phyloP scores from a whole-genome alignment of 30 jellyfish, hydroid and myxozoan genomes.

The Aurelia sp. region DNA sequence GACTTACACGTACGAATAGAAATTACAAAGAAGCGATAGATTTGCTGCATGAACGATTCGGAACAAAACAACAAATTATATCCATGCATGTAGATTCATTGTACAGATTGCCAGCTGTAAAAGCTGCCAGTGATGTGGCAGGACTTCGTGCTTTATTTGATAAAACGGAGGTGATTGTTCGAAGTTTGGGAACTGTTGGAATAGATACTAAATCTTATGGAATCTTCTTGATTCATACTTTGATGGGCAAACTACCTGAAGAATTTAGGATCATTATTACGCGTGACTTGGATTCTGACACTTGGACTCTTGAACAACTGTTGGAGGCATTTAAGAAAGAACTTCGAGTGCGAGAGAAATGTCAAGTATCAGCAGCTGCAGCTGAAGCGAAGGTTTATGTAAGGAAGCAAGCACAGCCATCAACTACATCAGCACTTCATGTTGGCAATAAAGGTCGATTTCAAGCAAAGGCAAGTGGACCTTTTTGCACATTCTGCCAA shows the following conservation, averaged over 20 bases:
- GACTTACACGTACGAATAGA: conserved; percentile 5
- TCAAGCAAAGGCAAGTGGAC: background rate
- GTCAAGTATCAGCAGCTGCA: background rate
- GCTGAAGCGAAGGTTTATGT: background rate
- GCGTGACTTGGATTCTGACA: background rate
- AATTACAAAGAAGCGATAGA: conserved; percentile 29
- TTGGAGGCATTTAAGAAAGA: conserved; percentile 5
- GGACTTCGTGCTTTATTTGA: conserved; percentile 30
- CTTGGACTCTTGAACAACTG: conserved; percentile 12
- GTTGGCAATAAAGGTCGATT: background rate
- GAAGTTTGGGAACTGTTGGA: conserved; percentile 37
- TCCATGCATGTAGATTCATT: conserved; percentile 9
- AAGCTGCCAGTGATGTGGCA: conserved; percentile 1
- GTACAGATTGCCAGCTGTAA: background rate
- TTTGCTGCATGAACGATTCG: background rate
- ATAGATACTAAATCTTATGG: conserved; percentile 11
- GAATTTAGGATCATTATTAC: background rate
- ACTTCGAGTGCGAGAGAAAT: conserved; percentile 25
- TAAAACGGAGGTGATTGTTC: conserved; percentile 21
- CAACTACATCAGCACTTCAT: background rate
- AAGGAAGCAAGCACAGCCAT: background rate
- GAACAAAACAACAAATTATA: conserved; percentile 19
- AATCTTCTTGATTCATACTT: conserved; percentile 4
- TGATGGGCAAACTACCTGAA: conserved; percentile 29
- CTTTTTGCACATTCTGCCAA: conserved; percentile 7